phyloP scores from a whole-genome alignment of 2,113 vertebrate genomes.

The Sphyrna mokarran region DNA sequence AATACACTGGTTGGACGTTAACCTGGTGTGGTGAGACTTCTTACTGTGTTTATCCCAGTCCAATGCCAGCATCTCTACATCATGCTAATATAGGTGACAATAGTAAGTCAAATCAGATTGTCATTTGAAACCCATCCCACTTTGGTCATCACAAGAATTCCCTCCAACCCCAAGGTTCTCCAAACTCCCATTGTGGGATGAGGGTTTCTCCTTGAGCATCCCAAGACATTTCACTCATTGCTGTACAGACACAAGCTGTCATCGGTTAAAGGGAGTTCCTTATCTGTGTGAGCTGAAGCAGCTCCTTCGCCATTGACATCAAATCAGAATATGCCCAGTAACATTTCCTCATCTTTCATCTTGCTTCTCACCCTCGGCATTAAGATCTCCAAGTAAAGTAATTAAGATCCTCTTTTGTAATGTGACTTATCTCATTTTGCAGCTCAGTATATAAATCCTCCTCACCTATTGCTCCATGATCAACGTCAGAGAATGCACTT shows the following conservation, averaged over 20 bases:
- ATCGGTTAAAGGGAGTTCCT: background rate
- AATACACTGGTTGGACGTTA: too few species aligned
- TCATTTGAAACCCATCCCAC: background rate
- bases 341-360: conserved; percentile 18
- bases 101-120: too few species aligned
- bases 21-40: too few species aligned
- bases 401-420: conserved; percentile 3
- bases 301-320: background rate
- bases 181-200: background rate
- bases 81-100: too few species aligned
- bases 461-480: background rate
- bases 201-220: background rate
- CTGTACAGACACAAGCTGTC: background rate
- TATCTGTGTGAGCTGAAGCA: background rate
- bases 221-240: background rate
- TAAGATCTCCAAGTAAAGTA: background rate
- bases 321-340: background rate
- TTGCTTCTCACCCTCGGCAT: background rate
- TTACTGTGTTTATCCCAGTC: too few species aligned
- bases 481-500: background rate
- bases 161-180: background rate
- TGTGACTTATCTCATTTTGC: background rate
- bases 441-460: background rate
- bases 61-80: too few species aligned
- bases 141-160: background rate